These are phyloP conservation scores for Sitta carolinensis DNA, from an alignment of 2,797 vertebrate genomes.

Conservation along the genomic window DNA sequence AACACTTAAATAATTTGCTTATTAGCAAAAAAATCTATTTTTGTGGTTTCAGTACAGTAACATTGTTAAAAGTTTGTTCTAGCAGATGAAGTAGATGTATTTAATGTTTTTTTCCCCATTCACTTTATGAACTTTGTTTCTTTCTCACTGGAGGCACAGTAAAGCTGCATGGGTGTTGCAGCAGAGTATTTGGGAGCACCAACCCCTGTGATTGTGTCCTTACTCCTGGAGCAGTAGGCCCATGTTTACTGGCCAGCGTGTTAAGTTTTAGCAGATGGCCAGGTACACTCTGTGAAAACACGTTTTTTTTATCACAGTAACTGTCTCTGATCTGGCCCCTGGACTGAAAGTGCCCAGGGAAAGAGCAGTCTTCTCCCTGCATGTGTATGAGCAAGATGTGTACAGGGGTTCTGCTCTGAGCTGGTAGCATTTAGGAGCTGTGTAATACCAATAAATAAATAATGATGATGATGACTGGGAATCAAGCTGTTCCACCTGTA, in stretches of 20 bases:
- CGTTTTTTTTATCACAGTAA: not conserved
- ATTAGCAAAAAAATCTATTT: not conserved
- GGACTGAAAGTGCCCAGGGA: not conserved
- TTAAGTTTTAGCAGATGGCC: not conserved
- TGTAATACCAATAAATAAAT: not conserved
- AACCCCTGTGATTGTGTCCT: not conserved
- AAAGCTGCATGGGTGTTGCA: not conserved
- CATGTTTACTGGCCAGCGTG: not conserved
- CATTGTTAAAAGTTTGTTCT: not conserved
- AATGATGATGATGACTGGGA: not conserved
- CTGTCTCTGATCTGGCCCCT: not conserved
- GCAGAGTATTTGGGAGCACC: not conserved
- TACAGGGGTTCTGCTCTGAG: not conserved
- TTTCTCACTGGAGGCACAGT: not conserved
- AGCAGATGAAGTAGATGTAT: not conserved
- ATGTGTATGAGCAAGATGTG: not conserved
- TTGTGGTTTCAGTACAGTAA: not conserved
- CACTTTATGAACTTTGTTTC: not conserved
- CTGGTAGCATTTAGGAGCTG: not conserved
- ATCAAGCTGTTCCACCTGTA: not conserved
- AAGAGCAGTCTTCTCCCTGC: not conserved
- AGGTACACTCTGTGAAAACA: not conserved
- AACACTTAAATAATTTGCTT: not conserved
- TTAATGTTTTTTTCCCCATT: not conserved
- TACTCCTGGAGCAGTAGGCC: not conserved